Evolutionary conservation across 1,140 invertebrate species (phyloP), one percentile per base, ranked within the genome.

Genomic region (Aphaenogaster ashmeadi): DNA sequence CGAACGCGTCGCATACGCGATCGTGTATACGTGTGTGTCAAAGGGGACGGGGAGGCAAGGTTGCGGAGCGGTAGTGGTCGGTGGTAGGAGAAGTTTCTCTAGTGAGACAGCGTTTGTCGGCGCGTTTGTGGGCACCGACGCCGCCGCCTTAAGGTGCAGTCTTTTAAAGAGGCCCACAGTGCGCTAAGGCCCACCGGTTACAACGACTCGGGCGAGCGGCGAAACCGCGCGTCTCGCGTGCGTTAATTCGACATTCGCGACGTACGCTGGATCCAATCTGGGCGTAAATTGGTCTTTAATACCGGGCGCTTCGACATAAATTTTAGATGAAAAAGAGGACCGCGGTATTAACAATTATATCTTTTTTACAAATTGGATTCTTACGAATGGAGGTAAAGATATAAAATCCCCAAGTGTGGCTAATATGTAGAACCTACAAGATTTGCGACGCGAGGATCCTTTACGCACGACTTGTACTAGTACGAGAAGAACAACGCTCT

Each of bases 51-150:
- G 7, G 44, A 58, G 71, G 62, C 60, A 33, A 74, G 81, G 58
- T 66, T 74, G 80, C 81, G 77, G 13, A 62, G 71, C 44, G 62
- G 69, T 60, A 88, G 87, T 62, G 36, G 75, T 47, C 52, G 66
- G 66, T 52, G 75, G 85, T 38, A 72, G 52, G 87, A 69, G 87
- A 87, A 81, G 80, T 90, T 92, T 86, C 88, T 91, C 88, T 91
- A 92, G 92, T 90, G 92, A 93, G 94, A 95, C 94, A 95, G 86
- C 93, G 94, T 94, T 95, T 94, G 94, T 95, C 94, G 94, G 94
- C 94, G 69, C 94, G 93, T 95, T 94, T 95, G 94, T 93, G 91
- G 89, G 88, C 66, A 92, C 93, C 94, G 93, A 92, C 89, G 90
- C 93, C 89, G 88, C 85, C 88, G 93, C 91, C 90, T 92, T 89